Percentiles rank a stretch among this genome's conserved stretches.
Conservation (phyloP, 1,140 invertebrate species). For the Brachionus asplanchnoidis region DNA sequence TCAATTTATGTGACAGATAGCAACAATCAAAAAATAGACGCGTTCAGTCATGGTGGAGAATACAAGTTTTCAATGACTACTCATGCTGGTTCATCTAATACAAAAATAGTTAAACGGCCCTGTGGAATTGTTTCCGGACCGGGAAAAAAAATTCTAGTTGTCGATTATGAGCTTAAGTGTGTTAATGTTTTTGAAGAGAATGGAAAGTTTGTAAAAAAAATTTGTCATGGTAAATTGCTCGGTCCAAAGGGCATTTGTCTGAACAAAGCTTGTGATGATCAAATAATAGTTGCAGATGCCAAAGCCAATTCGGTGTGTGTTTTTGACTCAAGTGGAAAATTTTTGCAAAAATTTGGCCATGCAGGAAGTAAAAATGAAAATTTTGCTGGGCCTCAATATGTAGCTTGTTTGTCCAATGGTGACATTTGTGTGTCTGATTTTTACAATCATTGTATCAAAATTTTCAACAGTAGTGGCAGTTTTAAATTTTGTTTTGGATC, state of each 20-base stretch:
- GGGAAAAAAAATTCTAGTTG: slow-evolving; percentile 61
- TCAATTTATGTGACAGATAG: slow-evolving; percentile 61
- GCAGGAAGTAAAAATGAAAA: slow-evolving; percentile 56
- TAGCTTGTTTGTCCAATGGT: slow-evolving; percentile 57
- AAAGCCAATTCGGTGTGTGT: slow-evolving; percentile 61
- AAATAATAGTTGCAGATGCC: slow-evolving; percentile 64
- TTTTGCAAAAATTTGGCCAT: slow-evolving; percentile 44
- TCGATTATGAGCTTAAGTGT: slow-evolving; percentile 63
- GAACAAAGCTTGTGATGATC: slow-evolving; percentile 55
- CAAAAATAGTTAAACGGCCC: slow-evolving; percentile 59
- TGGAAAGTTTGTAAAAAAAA: slow-evolving; percentile 61
- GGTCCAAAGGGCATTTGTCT: slow-evolving; percentile 62
- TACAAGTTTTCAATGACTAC: slow-evolving; percentile 57
- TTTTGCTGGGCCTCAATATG: slow-evolving; percentile 64
- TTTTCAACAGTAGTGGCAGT: slow-evolving; percentile 45
- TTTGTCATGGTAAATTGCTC: slow-evolving; percentile 61
- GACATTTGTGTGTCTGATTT: slow-evolving; percentile 63
- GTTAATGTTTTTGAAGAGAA: slow-evolving; percentile 60
- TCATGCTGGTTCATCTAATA: slow-evolving; percentile 59
- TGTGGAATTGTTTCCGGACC: slow-evolving; percentile 60
- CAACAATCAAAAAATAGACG: slow-evolving; percentile 59
- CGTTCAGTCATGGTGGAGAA: slow-evolving; percentile 52
- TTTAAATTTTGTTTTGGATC: slow-evolving; percentile 56
- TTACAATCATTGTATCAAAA: slow-evolving; percentile 63
- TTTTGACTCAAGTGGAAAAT: slow-evolving; percentile 60